These are phyloP conservation scores for Andricus curvator DNA, from an alignment of 2,888 invertebrate genomes.

Conservation along the genomic window DNA sequence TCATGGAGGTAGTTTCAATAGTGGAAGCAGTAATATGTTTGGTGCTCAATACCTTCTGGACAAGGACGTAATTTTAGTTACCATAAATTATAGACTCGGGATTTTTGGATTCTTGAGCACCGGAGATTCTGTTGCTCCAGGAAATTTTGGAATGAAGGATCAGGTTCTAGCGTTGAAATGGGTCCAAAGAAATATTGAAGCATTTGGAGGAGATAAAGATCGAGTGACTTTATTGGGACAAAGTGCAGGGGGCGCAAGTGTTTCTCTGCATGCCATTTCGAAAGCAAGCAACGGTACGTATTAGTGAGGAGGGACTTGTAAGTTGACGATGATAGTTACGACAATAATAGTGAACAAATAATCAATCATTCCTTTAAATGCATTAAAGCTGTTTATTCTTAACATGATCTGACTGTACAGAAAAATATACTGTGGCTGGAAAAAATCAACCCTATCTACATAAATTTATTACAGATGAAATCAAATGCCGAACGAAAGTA, in stretches of 20 bases:
- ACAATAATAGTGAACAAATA: too few species aligned
- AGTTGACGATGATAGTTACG: too few species aligned
- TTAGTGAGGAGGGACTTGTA: background rate
- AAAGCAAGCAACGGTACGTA: background rate
- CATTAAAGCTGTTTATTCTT: too few species aligned
- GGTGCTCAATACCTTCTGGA: background rate
- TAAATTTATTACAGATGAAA: too few species aligned
- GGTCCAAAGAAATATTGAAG: slow-evolving; percentile 47
- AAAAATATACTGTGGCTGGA: too few species aligned
- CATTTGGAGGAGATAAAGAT: slow-evolving; percentile 51
- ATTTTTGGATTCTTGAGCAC: slow-evolving; percentile 49
- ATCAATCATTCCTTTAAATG: too few species aligned
- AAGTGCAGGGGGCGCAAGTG: slow-evolving; percentile 50
- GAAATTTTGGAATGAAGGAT: slow-evolving; percentile 53
- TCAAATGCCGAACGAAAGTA: too few species aligned
- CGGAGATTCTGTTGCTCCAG: slow-evolving; percentile 53
- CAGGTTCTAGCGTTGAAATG: slow-evolving; percentile 49
- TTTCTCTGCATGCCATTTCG: slow-evolving; percentile 48
- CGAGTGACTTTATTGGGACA: slow-evolving; percentile 51
- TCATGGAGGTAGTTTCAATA: slow-evolving; percentile 1
- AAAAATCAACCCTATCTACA: too few species aligned
- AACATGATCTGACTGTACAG: too few species aligned
- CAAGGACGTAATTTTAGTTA: slow-evolving; percentile 1
- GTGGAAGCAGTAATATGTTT: background rate
- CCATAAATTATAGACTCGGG: slow-evolving; percentile 4